Percentiles rank a stretch among this genome's conserved stretches.
These are phyloP conservation scores for Crotalus tigris DNA, from an alignment of 2,113 vertebrate genomes.

Conservation along the genomic window DNA sequence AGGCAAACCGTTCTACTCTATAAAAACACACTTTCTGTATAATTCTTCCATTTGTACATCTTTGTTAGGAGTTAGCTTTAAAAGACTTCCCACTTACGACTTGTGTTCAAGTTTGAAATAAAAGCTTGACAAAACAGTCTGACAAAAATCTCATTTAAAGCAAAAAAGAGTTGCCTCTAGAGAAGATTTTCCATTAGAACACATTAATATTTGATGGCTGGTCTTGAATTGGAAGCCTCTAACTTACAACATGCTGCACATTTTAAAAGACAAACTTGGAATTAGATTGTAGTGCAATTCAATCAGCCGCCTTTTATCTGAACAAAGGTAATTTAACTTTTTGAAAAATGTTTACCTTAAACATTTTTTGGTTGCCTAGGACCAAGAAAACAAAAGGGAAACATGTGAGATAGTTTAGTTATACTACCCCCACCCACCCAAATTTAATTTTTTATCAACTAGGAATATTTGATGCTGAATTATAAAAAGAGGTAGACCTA, in stretches of 20 bases:
- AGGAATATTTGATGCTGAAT: slow-evolving; percentile 10
- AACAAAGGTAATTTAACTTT: slow-evolving; percentile 26
- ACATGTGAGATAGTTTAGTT: not conserved
- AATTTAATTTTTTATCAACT: slow-evolving; percentile 11
- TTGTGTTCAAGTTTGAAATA: slow-evolving; percentile 36
- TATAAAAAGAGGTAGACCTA: slow-evolving; percentile 11
- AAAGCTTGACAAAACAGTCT: slow-evolving; percentile 53
- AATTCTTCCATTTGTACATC: not conserved
- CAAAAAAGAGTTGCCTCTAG: slow-evolving; percentile 56
- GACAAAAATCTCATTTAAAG: slow-evolving; percentile 58
- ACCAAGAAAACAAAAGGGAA: not conserved
- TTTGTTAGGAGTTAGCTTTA: slow-evolving; percentile 23
- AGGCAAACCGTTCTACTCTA: not conserved
- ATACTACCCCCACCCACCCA: not conserved
- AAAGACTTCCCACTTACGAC: slow-evolving; percentile 40
- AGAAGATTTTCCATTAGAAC: slow-evolving; percentile 73
- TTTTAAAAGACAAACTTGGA: slow-evolving; percentile 44
- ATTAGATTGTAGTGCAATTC: slow-evolving; percentile 38
- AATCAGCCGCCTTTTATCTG: slow-evolving; percentile 34
- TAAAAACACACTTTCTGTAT: not conserved
- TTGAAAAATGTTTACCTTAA: not conserved
- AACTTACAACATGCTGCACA: slow-evolving; percentile 58
- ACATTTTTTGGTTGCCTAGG: not conserved
- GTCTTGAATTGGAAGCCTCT: slow-evolving; percentile 53
- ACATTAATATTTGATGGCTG: slow-evolving; percentile 75